Conservation (phyloP, 2,113 vertebrate genomes). For the Caretta caretta region DNA sequence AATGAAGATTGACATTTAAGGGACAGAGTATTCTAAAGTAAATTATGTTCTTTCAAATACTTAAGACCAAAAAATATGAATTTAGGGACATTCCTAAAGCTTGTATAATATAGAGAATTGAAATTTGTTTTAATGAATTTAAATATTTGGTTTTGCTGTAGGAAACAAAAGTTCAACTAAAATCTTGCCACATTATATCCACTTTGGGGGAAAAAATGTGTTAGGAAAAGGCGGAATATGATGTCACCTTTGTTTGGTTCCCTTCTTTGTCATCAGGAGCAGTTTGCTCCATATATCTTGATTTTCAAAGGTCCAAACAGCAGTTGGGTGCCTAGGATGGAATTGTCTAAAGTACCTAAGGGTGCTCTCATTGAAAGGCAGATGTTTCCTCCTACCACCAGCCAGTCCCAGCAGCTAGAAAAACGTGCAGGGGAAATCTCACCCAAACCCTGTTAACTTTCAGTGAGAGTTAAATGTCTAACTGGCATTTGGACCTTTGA, state of each 20-base stretch:
- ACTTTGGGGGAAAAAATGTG: conserved; percentile 41
- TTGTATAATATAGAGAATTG: conserved; percentile 21
- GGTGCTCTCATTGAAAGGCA: conserved; percentile 10
- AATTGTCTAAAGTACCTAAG: conserved; percentile 28
- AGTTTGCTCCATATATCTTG: not conserved
- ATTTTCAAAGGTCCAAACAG: conserved; percentile 6
- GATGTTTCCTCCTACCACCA: not conserved
- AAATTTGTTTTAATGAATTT: conserved; percentile 42
- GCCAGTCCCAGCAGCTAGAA: not conserved
- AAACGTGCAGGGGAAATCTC: conserved; percentile 2
- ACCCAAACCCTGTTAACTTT: not conserved
- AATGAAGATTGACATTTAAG: conserved; percentile 63
- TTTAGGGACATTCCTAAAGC: conserved; percentile 31
- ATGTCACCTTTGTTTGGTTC: conserved; percentile 20
- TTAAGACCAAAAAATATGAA: conserved; percentile 26
- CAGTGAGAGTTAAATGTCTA: not conserved
- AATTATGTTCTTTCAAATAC: conserved; percentile 21
- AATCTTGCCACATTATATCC: not conserved
- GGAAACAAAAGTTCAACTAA: conserved; percentile 23
- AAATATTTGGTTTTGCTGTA: not conserved
- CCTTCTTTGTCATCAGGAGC: conserved; percentile 19
- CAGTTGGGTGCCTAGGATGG: conserved; percentile 23
- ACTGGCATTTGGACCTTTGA: not conserved
- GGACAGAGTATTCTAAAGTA: conserved; percentile 53
- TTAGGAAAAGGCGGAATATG: conserved; percentile 23